Conservation (phyloP, 2,797 vertebrate species). For the Alexandromys oeconomus region DNA sequence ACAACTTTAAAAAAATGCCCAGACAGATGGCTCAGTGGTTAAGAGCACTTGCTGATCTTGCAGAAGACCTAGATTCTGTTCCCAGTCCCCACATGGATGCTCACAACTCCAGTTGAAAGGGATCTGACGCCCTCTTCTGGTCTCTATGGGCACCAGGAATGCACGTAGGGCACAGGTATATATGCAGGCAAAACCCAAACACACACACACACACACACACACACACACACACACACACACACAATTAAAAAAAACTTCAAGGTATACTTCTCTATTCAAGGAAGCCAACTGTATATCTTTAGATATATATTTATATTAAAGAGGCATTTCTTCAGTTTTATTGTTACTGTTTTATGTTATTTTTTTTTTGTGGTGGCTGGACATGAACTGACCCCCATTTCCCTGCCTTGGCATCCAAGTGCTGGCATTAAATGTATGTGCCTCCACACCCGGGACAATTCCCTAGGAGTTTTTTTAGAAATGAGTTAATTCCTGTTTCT, state of each 20-base stretch:
- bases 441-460: background rate
- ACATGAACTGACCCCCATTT: background rate
- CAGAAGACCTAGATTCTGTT: background rate
- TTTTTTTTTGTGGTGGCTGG: background rate
- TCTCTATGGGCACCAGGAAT: background rate
- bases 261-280: background rate
- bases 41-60: background rate
- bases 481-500: background rate
- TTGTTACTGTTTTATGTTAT: background rate
- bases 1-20: background rate
- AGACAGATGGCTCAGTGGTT: background rate
- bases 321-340: background rate
- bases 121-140: background rate
- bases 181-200: background rate
- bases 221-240: no score
- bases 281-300: background rate
- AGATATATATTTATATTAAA: background rate
- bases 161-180: background rate
- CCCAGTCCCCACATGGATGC: background rate
- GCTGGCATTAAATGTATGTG: background rate
- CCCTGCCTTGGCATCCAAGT: background rate
- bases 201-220: background rate
- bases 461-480: background rate
- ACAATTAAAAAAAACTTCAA: background rate
- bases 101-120: background rate